Conservation (phyloP, 2,888 invertebrate species). For the Aleiodes alternator region DNA sequence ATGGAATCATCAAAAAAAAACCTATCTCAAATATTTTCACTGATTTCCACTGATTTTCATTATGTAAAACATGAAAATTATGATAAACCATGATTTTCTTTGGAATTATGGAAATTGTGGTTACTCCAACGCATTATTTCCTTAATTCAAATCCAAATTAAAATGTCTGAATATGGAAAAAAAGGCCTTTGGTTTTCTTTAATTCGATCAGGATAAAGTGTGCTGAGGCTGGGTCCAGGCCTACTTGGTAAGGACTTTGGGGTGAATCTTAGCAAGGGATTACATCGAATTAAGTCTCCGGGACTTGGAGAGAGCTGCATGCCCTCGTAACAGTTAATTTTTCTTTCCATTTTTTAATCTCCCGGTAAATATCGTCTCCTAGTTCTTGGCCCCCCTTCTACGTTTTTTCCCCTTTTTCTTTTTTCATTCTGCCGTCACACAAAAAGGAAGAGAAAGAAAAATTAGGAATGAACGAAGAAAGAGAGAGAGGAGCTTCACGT, state of each 20-base stretch:
- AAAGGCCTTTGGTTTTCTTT: not conserved
- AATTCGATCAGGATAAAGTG: slow-evolving; percentile 8
- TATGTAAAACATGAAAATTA: too few relatives aligned
- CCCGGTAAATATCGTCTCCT: slow-evolving; percentile 74
- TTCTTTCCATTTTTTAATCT: slow-evolving; percentile 76
- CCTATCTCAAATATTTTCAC: too few relatives aligned
- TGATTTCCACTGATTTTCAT: too few relatives aligned
- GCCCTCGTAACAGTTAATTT: slow-evolving; percentile 75
- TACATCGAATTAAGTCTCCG: slow-evolving; percentile 73
- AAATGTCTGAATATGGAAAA: not conserved
- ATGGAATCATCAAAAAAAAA: too few relatives aligned
- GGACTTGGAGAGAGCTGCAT: slow-evolving; percentile 56
- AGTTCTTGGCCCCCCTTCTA: slow-evolving; percentile 53
- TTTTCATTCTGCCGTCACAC: slow-evolving; percentile 25
- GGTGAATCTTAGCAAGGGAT: slow-evolving; percentile 72
- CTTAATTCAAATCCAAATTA: too few relatives aligned
- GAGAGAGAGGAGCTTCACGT: slow-evolving; percentile 50
- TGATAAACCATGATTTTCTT: too few relatives aligned
- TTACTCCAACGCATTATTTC: too few relatives aligned
- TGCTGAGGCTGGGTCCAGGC: too few relatives aligned
- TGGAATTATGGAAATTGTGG: too few relatives aligned
- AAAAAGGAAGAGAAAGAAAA: slow-evolving; percentile 28
- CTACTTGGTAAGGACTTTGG: slow-evolving; percentile 6
- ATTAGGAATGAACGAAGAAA: slow-evolving; percentile 15
- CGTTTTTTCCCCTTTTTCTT: slow-evolving; percentile 7